These are phyloP conservation scores for Helicoverpa zea DNA, from an alignment of 1,140 invertebrate genomes.

Conservation along the genomic window DNA sequence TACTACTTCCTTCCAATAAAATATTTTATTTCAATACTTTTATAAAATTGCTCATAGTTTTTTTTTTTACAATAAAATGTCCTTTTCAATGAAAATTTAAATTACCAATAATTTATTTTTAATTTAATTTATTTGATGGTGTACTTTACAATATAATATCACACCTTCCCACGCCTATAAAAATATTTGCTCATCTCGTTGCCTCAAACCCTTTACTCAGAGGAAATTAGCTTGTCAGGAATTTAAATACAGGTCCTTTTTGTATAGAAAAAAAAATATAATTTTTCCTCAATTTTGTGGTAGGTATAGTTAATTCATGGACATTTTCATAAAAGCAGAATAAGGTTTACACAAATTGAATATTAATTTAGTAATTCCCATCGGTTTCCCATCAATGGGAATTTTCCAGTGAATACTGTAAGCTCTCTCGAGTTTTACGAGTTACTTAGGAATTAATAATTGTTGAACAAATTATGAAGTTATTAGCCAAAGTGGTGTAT, in stretches of 20 bases:
- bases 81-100: too few relatives aligned
- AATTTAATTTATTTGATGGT: too few relatives aligned
- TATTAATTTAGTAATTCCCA: not conserved
- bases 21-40: too few relatives aligned
- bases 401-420: conserved; percentile 14
- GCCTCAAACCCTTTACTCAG: not conserved
- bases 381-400: conserved; percentile 6
- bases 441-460: conserved; percentile 22
- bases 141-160: not conserved
- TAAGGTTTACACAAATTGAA: not conserved
- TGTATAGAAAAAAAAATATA: not conserved
- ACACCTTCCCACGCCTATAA: not conserved
- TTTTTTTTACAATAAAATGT: too few relatives aligned
- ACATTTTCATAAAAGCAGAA: not conserved
- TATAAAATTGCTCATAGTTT: too few relatives aligned
- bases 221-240: conserved; percentile 19
- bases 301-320: not conserved
- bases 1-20: too few relatives aligned
- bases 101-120: too few relatives aligned
- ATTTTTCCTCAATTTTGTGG: not conserved
- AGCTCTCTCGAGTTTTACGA: conserved; percentile 26
- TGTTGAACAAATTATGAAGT: conserved; percentile 38
- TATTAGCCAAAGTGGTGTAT: conserved; percentile 28
- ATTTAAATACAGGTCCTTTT: conserved; percentile 26
- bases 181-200: conserved; percentile 17